Evolutionary conservation across 2,113 vertebrate genomes (phyloP).

Genomic region (Ochotona princeps): DNA sequence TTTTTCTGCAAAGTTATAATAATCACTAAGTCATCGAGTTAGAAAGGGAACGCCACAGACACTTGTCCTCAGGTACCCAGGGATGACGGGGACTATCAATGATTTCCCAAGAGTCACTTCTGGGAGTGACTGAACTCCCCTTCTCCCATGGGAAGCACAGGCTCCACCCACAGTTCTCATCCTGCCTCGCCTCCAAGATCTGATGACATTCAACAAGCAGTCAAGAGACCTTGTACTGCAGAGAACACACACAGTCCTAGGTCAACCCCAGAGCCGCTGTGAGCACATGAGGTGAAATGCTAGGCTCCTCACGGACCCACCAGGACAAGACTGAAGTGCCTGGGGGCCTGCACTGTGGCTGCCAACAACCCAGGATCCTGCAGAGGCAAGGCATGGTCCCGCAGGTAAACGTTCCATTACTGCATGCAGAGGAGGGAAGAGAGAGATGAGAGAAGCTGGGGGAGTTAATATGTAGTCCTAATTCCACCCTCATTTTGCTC

Average conservation of each 20-base stretch:
- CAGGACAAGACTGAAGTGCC: neutral
- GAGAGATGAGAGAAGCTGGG: neutral
- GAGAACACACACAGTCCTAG: neutral
- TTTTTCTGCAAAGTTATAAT: conserved; percentile 19
- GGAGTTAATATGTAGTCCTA: neutral
- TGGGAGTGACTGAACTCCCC: neutral
- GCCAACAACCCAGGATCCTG: neutral
- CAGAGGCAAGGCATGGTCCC: neutral
- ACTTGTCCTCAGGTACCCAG: neutral
- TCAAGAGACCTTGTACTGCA: neutral
- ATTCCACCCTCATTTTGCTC: neutral
- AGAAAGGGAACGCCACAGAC: neutral
- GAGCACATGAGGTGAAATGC: neutral
- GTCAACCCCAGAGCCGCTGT: neutral
- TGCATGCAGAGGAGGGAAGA: neutral
- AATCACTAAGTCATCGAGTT: neutral
- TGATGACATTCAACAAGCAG: neutral
- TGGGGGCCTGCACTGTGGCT: neutral
- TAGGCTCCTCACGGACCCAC: neutral
- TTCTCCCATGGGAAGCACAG: neutral
- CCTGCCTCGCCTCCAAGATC: neutral
- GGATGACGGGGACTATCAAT: neutral
- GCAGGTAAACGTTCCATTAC: neutral
- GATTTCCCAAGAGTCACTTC: neutral
- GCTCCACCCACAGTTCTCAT: neutral